Evolutionary conservation across 1,140 invertebrate genomes (phyloP), one percentile per base, ranked within the genome.

Genomic region (Spodoptera frugiperda): DNA sequence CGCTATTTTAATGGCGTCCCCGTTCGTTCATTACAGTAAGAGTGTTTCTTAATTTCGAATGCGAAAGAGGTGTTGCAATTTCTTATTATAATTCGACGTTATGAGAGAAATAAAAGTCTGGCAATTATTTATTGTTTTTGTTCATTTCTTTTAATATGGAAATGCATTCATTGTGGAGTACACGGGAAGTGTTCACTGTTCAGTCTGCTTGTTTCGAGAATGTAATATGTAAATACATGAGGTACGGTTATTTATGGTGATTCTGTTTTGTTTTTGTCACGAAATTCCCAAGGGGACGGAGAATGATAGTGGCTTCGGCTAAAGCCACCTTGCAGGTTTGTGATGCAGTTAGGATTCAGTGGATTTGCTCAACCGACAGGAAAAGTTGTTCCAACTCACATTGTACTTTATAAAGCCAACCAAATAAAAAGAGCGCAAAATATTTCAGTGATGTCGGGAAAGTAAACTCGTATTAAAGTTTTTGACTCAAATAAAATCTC

Each of bases 31-130:
- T 93, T 93, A 93, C 83, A 79, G 79, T 85, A 80, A 89, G 88
- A 89, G 88, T 89, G 87, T 91, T 93, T 91, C 87, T 91, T 93
- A 92, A 92, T 93, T 93, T 88, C 85, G 83, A 88, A 90, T 87
- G 83, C 84, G 84, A 86, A 84, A 57, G 72, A 67, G 55, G 78
- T 76, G 57, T 67, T 72, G 68, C 74, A 65, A 78, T 73, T 76
- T 51, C 67, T 79, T 79, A 79, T 76, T 79, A 79, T 79, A 72
- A 39, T 79, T 76, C 70, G 51, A 79, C 55, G 59, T 68, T 67
- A 76, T 65, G 48, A 15, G 1, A 25, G 25, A 75, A 63, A 39
- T 63, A 44, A 63, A 75, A 54, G 17, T 48, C 39, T 61, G 25
- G 15, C 48, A 54, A 75, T 61, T 59, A 75, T 75, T 75, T 63